phyloP scores from a whole-genome alignment of 2,888 invertebrate genomes.

The Agonopterix subpropinquella region DNA sequence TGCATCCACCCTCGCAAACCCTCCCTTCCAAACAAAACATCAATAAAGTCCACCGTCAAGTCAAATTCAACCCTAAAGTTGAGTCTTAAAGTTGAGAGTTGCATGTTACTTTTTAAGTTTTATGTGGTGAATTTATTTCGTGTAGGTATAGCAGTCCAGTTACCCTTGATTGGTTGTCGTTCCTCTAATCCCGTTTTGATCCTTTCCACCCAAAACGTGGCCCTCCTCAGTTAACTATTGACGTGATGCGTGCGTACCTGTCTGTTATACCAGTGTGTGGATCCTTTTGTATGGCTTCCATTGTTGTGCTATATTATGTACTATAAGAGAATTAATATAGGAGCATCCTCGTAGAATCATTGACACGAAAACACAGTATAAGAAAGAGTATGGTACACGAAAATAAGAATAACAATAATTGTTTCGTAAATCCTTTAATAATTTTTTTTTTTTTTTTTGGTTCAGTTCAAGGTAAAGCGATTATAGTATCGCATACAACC shows the following conservation, averaged over 20 bases:
- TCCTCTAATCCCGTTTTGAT: slow-evolving; percentile 82
- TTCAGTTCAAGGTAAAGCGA: no score
- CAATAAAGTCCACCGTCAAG: slow-evolving; percentile 51
- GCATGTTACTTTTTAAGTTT: slow-evolving; percentile 44
- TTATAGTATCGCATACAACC: no score
- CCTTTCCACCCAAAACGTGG: slow-evolving; percentile 77
- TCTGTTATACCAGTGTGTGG: slow-evolving; percentile 14
- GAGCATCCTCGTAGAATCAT: no score
- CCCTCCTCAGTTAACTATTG: slow-evolving; percentile 73
- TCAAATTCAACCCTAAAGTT: slow-evolving; percentile 29
- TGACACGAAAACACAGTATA: no score
- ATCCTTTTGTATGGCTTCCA: no score
- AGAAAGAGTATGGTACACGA: no score
- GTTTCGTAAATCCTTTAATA: no score
- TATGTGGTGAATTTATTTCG: slow-evolving; percentile 74
- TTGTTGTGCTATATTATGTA: no score
- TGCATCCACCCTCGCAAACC: slow-evolving; percentile 58
- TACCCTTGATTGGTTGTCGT: slow-evolving; percentile 83
- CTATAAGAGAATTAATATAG: no score
- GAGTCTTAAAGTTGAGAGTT: slow-evolving; percentile 26
- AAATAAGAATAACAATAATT: no score
- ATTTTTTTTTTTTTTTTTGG: no score
- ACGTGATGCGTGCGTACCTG: slow-evolving; percentile 65
- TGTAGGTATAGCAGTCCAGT: slow-evolving; percentile 76
- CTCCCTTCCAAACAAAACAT: slow-evolving; percentile 74